Percentiles rank a stretch among this genome's conserved stretches.
phyloP scores from a whole-genome alignment of 2,797 vertebrate species.

The Neomorphus geoffroyi region DNA sequence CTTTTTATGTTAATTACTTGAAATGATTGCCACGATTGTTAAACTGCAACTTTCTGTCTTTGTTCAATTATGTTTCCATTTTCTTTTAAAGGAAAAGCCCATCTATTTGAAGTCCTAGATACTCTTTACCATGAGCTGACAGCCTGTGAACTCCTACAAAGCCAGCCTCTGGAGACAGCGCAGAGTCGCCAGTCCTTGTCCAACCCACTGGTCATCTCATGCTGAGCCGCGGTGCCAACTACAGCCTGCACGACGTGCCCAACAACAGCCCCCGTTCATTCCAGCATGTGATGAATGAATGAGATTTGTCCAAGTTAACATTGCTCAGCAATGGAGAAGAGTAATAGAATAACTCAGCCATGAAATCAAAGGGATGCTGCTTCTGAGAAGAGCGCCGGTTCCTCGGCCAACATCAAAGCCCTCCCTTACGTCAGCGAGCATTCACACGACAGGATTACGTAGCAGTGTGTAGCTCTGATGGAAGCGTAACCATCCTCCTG shows the following conservation, averaged over 20 bases:
- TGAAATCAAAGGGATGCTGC: neutral
- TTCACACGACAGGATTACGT: neutral
- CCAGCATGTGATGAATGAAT: neutral
- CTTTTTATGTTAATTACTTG: neutral
- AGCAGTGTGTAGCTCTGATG: neutral
- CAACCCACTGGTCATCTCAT: conserved; percentile 84
- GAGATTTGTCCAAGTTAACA: neutral
- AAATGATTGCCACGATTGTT: neutral
- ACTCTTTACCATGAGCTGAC: conserved; percentile 86
- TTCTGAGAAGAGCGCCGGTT: neutral
- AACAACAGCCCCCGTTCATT: neutral
- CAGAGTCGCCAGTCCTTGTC: conserved; percentile 73
- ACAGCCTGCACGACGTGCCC: neutral
- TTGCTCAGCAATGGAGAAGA: neutral
- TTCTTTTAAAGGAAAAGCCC: conserved; percentile 77
- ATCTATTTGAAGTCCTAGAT: conserved; percentile 85
- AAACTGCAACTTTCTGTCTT: neutral
- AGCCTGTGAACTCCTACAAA: conserved; percentile 83
- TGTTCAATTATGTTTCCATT: neutral
- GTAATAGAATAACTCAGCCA: neutral
- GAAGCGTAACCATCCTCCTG: neutral
- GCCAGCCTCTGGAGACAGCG: conserved; percentile 67
- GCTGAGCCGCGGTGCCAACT: conserved; percentile 75
- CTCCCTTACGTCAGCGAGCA: neutral
- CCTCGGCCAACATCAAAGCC: neutral